phyloP scores from a whole-genome alignment of 2,888 invertebrate species.

The Balanococcus diminutus region DNA sequence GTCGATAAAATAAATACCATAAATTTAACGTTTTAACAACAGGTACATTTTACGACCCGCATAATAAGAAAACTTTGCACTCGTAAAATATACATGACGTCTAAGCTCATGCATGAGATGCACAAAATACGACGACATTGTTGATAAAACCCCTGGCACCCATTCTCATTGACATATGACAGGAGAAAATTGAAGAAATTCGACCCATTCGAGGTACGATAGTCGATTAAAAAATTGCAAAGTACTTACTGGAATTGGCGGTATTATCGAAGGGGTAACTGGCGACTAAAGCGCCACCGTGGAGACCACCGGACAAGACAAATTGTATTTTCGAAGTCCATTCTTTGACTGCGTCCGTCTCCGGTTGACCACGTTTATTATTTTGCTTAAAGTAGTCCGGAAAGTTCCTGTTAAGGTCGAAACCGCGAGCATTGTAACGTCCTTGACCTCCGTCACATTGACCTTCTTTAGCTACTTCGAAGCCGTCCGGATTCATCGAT shows the following conservation, averaged over 20 bases:
- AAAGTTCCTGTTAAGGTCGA: conserved; percentile 94
- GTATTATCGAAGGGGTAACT: conserved; percentile 98
- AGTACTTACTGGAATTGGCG: conserved; percentile 89
- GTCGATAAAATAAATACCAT: not conserved
- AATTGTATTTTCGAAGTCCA: conserved; percentile 94
- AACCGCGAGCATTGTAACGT: conserved; percentile 85
- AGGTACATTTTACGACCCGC: not conserved
- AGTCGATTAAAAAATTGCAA: too few species aligned
- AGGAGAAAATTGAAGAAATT: conserved; percentile 47
- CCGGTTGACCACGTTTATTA: conserved; percentile 87
- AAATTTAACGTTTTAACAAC: not conserved
- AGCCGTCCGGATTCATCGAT: conserved; percentile 99
- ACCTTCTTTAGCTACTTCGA: conserved; percentile 88
- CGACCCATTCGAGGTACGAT: too few species aligned
- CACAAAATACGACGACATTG: not conserved
- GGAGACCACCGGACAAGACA: conserved; percentile 90
- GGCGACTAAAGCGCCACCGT: conserved; percentile 93
- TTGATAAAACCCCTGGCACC: too few species aligned
- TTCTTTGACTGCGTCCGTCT: conserved; percentile 90
- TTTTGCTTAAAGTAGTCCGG: conserved; percentile 93
- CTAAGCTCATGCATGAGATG: not conserved
- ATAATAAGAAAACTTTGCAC: not conserved
- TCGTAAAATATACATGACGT: not conserved
- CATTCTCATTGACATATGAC: too few species aligned
- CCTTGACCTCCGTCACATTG: conserved; percentile 86